Base-by-base conservation (phyloP, 1,140 invertebrate species). In the Lasioglossum albipes region DNA sequence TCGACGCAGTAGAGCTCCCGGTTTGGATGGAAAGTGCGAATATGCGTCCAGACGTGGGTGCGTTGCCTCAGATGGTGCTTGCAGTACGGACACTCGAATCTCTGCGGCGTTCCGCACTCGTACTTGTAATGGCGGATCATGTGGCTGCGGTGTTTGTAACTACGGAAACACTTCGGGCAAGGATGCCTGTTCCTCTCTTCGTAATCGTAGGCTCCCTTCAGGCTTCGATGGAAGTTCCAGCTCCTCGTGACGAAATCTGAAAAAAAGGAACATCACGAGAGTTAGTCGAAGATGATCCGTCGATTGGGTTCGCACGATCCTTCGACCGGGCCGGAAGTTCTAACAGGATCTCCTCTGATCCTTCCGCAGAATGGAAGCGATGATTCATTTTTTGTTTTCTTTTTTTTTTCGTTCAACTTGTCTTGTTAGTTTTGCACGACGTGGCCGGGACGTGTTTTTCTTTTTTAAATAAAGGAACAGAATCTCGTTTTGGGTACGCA, bases 111-210 rank as follows among this genome's bases (percentile, higher is more conserved):
- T 10, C 94, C 95, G 84, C 95, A 95, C 86, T 95, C 95, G 85
- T 94, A 95, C 75, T 93, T 94, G 81, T 93, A 92, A 89, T 95
- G 95, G 2, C 94, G 92, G 42, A 91, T 92, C 89, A 93, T 90
- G 85, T 93, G 93, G n/a, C 94, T 93, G 36, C 93, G 93, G 36
- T 94, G 93, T 70, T 95, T 95, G 85, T 95, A 95, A n/a, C 93
- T 93, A 22, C 94, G 91, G 16, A 87, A 89, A 84, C 95, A 95
- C 64, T 93, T 92, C 0, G 92, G 91, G 82, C 94, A 95, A 0
- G 79, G 92, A 84, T 94, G 94, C 27, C 90, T 88, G 68, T 81
- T 61, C 7, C 7, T 36, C 12, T 6, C 31, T 22, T 49, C 13
- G 49, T 52, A 61, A 36, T 74, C 54, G 76, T 67, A 67, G 3